phyloP scores from a whole-genome alignment of 2,113 vertebrate species.

The Pardalotus punctatus region DNA sequence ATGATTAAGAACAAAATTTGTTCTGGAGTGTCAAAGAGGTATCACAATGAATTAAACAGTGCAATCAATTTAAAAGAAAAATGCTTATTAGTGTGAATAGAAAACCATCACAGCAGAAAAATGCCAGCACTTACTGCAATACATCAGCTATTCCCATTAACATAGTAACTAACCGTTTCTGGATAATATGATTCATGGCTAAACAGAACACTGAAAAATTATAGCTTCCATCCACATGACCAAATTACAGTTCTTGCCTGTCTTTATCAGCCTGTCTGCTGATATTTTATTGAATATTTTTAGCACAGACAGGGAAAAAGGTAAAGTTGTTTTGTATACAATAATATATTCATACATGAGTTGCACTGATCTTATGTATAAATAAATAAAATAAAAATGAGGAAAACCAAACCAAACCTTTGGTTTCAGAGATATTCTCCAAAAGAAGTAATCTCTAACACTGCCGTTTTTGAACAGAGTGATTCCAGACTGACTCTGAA shows the following conservation, averaged over 20 bases:
- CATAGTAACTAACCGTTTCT: slow-evolving; percentile 17
- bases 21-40: not conserved
- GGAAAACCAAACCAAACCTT: not conserved
- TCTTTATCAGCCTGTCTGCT: not conserved
- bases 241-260: not conserved
- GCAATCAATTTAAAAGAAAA: slow-evolving; percentile 36
- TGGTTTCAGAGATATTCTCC: not conserved
- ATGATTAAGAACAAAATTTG: not conserved
- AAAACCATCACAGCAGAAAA: slow-evolving; percentile 27
- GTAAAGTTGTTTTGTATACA: not conserved
- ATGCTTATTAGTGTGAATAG: slow-evolving; percentile 23
- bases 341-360: not conserved
- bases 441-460: not conserved
- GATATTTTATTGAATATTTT: not conserved
- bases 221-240: not conserved
- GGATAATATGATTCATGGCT: not conserved
- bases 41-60: slow-evolving; percentile 32
- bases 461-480: not conserved
- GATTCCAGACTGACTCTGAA: slow-evolving; percentile 17
- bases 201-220: not conserved
- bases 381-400: not conserved
- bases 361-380: not conserved
- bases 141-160: slow-evolving; percentile 44
- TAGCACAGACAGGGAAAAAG: not conserved
- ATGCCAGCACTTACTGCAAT: slow-evolving; percentile 32